Evolutionary conservation across 2,888 invertebrate species (phyloP), one percentile per base, ranked within the genome.

Genomic region (Spisula subtruncata): DNA sequence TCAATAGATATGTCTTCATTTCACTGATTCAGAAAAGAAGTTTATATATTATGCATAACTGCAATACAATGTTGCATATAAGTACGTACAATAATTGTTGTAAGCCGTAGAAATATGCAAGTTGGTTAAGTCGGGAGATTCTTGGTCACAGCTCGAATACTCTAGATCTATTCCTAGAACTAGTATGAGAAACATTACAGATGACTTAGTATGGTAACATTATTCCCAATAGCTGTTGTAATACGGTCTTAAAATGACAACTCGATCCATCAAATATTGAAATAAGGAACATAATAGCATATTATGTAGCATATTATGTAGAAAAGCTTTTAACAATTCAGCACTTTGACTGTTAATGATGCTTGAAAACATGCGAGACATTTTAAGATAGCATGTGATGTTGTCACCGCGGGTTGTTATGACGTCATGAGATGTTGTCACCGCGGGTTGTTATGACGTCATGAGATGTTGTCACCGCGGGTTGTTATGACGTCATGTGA

Each of bases 281-380:
- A 66, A 66, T 66, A 66, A 66, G 25, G 60, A 66, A 66, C n/a
- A 66, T 66, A 66, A 66, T 25, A 66, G 1, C 25, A 6, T 6
- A 66, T 66, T 25, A 25, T 25, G 60, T 25, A n/a, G n/a, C 25
- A 25, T 6, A 66, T 66, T 66, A 25, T 25, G 60, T 25, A 8
- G n/a, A 66, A 66, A 66, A 12, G 60, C 60, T 66, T 66, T 66
- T 66, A 66, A 66, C 60, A 66, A 66, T 66, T 66, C 60, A 66
- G 60, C 60, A 66, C 60, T n/a, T 66, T 66, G 60, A 66, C 60
- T 66, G 6, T 20, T 25, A 66, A 66, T 66, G 60, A 66, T 66
- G 2, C n/a, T 25, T n/a, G 25, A 66, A n/a, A 16, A 16, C 14
- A 16, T 8, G 16, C 51, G 12, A 10, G n/a, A 25, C 8, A 66